Evolutionary conservation across 2,888 invertebrate species (phyloP).

Genomic region (Scelioninae gen. 1): DNA sequence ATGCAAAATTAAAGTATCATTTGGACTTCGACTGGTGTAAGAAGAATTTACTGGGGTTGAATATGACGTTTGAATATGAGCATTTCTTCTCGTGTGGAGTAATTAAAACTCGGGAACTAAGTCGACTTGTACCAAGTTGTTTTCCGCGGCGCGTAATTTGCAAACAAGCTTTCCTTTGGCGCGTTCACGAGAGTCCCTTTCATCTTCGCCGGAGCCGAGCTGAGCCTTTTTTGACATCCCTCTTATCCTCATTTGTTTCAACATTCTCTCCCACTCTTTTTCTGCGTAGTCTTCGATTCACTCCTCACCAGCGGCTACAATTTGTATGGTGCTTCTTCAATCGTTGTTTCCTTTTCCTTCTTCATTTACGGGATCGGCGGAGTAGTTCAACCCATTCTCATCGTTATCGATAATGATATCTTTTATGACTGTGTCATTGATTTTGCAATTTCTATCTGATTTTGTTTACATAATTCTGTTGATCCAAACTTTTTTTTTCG

Average conservation of each 20-base stretch:
- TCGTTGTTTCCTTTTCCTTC: slow-evolving; percentile 11
- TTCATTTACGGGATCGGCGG: slow-evolving; percentile 8
- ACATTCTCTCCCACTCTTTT: not conserved
- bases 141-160: slow-evolving; percentile 77
- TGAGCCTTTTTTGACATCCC: slow-evolving; percentile 50
- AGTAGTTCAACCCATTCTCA: slow-evolving; percentile 32
- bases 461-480: no score
- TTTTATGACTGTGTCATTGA: not conserved
- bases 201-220: no score
- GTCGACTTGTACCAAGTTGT: slow-evolving; percentile 73
- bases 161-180: slow-evolving; percentile 73
- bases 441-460: no score
- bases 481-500: no score
- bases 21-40: slow-evolving; percentile 29
- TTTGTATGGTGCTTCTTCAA: slow-evolving; percentile 33
- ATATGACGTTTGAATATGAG: slow-evolving; percentile 42
- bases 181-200: slow-evolving; percentile 47
- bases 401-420: slow-evolving; percentile 14
- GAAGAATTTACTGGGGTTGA: slow-evolving; percentile 1
- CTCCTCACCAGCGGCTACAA: slow-evolving; percentile 29
- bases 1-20: slow-evolving; percentile 50
- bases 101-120: slow-evolving; percentile 79
- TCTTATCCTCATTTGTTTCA: slow-evolving; percentile 29
- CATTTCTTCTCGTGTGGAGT: slow-evolving; percentile 73
- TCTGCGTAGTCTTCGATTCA: slow-evolving; percentile 37